Percentiles rank a stretch among this genome's conserved stretches.
Evolutionary conservation across 2,797 vertebrate species (phyloP).

Genomic region (Muscicapa striata): DNA sequence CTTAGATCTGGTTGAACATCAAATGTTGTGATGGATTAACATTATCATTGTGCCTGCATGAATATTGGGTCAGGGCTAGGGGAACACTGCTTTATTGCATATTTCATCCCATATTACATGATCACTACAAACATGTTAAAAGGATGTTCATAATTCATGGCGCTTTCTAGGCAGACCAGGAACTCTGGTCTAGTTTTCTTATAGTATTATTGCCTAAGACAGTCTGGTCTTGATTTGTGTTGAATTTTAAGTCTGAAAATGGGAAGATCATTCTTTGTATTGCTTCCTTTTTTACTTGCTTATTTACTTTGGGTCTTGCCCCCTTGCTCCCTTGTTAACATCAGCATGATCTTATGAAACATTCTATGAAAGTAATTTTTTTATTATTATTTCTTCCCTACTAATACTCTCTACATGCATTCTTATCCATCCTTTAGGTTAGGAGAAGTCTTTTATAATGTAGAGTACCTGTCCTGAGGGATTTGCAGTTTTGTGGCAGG

Average conservation of each 20-base stretch:
- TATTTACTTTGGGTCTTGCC: neutral
- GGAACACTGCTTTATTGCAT: neutral
- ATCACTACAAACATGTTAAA: neutral
- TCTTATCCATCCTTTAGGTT: neutral
- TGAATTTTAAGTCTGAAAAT: neutral
- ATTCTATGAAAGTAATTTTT: neutral
- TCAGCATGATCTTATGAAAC: accelerated
- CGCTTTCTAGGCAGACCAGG: neutral
- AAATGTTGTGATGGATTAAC: neutral
- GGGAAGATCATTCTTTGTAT: neutral
- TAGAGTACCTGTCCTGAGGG: neutral
- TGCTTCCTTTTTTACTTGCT: neutral
- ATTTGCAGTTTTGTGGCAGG: neutral
- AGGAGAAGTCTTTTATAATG: neutral
- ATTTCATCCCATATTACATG: neutral
- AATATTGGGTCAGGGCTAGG: neutral
- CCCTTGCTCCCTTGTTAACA: neutral
- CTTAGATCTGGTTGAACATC: neutral
- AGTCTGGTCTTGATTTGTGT: neutral
- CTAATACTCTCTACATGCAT: neutral
- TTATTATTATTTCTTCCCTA: neutral
- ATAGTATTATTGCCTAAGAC: neutral
- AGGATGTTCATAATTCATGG: neutral
- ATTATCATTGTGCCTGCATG: neutral
- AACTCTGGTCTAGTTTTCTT: neutral